Evolutionary conservation across 2,797 vertebrate genomes (phyloP), one percentile per base, ranked within the genome.

Genomic region (Glyptemys insculpta): DNA sequence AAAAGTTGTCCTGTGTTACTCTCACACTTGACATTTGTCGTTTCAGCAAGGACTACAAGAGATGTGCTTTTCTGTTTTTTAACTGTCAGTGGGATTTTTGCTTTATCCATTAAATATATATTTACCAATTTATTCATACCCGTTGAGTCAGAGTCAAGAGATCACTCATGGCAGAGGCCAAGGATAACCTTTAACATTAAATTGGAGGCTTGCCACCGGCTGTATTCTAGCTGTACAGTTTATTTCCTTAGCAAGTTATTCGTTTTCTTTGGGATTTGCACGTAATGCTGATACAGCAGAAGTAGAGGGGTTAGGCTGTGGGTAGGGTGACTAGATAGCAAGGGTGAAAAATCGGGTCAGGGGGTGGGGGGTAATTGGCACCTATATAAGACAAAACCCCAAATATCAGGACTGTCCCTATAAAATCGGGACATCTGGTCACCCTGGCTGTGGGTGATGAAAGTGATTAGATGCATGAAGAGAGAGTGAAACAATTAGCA

Each of bases 121-220:
- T 52, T 93, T 89, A 81, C 78, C 85, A 12, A 54, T 92, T 91
- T 89, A 94, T 87, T 94, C 93, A 85, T 92, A 5, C 5, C 34
- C 68, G 81, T 89, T 85, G 89, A 78, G 81, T 62, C 37, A 47
- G 34, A 94, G 80, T 83, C 62, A 91, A 87, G 81, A 93, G 92
- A 94, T 93, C 85, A 81, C 62, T 65, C 21, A 5, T 72, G 21
- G 37, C 37, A 21, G 68, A 72, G 19, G 37, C 68, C 68, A 72
- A 21, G 16, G 21, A 12, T n/a, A 72, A 19, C 18, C 8, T 5
- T 72, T 21, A 72, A 72, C 15, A 41, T 72, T 37, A 37, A 72
- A 41, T 23, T 41, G 37, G 14, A n/a, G 29, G 62, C 62, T 65
- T n/a, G 16, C 31, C 16, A 65, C 62, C 18, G 3, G 14, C 34